phyloP scores from a whole-genome alignment of 2,888 invertebrate species.

The Noctua janthina region DNA sequence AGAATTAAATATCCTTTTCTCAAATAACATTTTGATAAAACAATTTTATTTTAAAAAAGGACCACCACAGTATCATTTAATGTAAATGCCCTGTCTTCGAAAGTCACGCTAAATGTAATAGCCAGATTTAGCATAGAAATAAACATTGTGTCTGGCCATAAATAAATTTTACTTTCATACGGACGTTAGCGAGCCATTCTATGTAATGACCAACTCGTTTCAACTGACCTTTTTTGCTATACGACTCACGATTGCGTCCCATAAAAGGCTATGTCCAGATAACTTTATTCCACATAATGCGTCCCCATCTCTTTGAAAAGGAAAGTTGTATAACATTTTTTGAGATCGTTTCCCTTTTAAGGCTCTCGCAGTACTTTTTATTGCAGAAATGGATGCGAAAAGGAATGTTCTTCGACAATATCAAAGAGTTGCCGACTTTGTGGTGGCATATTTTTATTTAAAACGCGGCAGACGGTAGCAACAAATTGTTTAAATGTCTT shows the following conservation, averaged over 20 bases:
- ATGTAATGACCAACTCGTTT: constrained; percentile 83
- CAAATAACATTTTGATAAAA: constrained; percentile 15
- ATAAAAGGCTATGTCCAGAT: constrained; percentile 89
- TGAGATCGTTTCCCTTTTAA: constrained; percentile 85
- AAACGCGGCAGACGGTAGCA: constrained; percentile 52
- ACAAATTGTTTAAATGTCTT: constrained; percentile 54
- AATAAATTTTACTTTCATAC: constrained; percentile 86
- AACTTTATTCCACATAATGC: constrained; percentile 88
- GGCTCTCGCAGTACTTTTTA: constrained; percentile 81
- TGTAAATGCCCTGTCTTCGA: constrained; percentile 28
- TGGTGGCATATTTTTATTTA: constrained; percentile 77
- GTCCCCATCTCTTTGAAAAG: constrained; percentile 87
- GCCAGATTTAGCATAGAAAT: constrained; percentile 61
- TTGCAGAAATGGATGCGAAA: constrained; percentile 80
- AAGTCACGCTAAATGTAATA: constrained; percentile 49
- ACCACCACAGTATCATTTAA: background rate
- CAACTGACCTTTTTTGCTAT: constrained; percentile 83
- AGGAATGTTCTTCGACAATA: constrained; percentile 73
- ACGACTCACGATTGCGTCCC: constrained; percentile 80
- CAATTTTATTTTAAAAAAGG: constrained; percentile 16
- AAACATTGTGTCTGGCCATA: constrained; percentile 62
- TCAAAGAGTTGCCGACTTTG: constrained; percentile 82
- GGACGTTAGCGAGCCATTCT: constrained; percentile 81
- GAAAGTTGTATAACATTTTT: constrained; percentile 88
- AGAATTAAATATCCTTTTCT: constrained; percentile 10